Evolutionary conservation across 2,888 invertebrate genomes (phyloP), one percentile per base, ranked within the genome.

Genomic region (Epirrita christyi): DNA sequence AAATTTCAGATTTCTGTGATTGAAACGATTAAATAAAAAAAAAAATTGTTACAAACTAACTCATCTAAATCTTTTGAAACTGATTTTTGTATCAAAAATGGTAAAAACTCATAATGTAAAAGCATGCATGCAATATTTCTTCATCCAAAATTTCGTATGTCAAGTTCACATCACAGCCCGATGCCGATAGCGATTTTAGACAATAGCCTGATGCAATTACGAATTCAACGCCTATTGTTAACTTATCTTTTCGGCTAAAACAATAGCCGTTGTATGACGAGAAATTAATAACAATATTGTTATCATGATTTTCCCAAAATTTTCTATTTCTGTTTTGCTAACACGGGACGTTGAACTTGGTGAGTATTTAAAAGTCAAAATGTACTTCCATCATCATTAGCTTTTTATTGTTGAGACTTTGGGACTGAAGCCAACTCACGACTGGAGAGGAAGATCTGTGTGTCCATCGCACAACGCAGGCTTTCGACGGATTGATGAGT

Each of bases 261-360:
- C 81, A 80, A 82, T 78, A 67, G 76, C 59, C 52, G 64, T 66
- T 75, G 69, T 65, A 69, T 71, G 70, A 71, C 66, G 59, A 67
- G 64, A 68, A 61, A 64, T 66, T 66, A 69, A 62, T 57, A 75
- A 71, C 66, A 63, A 67, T 54, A 66, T 64, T 62, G 32, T 51
- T 63, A 68, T 66, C 73, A 73, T 71, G 70, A 77, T 83, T 75
- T 76, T 68, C 68, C 61, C 80, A 75, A 81, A 70, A 61, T 61
- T 66, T 76, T 78, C 72, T 79, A 68, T 83, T 83, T 85, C 64
- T 82, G 64, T 78, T 83, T 71, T 72, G 88, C 89, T 60, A 72
- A 73, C 84, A 64, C 69, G 67, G 88, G 88, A 86, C 75, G 63
- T 71, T 63, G 65, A 63, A 66, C 60, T 68, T 73, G 88, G 90